Percentiles rank a stretch among this genome's conserved stretches.
Conservation (phyloP, 2,797 vertebrate genomes). For the Gymnocypris eckloni region DNA sequence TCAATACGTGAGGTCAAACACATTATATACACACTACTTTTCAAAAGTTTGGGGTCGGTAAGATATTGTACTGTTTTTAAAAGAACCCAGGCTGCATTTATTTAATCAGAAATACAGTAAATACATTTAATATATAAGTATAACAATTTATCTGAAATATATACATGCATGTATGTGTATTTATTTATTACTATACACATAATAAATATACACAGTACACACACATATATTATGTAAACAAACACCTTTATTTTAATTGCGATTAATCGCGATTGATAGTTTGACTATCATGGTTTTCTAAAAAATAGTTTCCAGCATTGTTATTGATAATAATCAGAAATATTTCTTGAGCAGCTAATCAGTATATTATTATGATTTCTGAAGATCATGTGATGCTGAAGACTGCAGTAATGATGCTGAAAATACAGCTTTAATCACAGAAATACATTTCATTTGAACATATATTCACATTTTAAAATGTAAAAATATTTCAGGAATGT, state of each 20-base stretch:
- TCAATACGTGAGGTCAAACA: background rate
- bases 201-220: too few relatives aligned
- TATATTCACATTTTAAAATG: background rate
- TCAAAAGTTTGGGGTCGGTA: background rate
- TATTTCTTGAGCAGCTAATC: background rate
- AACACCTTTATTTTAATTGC: too few relatives aligned
- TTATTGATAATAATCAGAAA: background rate
- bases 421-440: background rate
- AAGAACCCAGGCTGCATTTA: background rate
- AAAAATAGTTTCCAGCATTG: too few relatives aligned
- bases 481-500: background rate
- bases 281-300: too few relatives aligned
- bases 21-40: background rate
- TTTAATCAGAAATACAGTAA: background rate
- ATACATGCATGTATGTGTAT: too few relatives aligned
- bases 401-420: background rate
- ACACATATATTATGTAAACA: too few relatives aligned
- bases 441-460: background rate
- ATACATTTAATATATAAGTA: background rate
- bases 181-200: too few relatives aligned
- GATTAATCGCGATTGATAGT: too few relatives aligned
- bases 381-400: conserved; percentile 1
- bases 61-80: background rate
- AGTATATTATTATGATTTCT: background rate
- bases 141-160: too few relatives aligned